phyloP scores from a whole-genome alignment of 2,888 invertebrate genomes.

The Parasteatoda lunata region DNA sequence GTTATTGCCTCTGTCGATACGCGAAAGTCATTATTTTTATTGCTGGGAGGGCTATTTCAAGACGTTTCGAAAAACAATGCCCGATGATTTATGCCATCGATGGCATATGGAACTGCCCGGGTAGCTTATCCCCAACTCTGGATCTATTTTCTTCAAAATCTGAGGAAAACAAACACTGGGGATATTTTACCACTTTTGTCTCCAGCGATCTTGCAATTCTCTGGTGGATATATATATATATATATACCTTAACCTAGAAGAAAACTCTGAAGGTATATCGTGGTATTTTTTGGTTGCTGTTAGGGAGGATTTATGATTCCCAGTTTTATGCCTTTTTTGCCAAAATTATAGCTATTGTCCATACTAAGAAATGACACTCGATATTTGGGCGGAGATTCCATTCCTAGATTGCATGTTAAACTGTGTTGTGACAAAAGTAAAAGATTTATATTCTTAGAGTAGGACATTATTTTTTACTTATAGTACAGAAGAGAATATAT shows the following conservation, averaged over 20 bases:
- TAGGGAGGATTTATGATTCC: constrained; percentile 16
- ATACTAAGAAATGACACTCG: not conserved
- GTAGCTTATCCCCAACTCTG: constrained; percentile 10
- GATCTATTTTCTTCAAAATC: not conserved
- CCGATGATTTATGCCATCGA: constrained; percentile 50
- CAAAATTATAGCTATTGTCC: constrained; percentile 12
- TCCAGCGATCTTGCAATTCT: not conserved
- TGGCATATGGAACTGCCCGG: constrained; percentile 27
- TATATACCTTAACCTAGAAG: too few species aligned
- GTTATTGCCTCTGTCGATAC: constrained; percentile 33
- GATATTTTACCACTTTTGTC: constrained; percentile 2
- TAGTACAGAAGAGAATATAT: too few species aligned
- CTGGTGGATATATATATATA: too few species aligned
- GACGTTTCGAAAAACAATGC: constrained; percentile 48
- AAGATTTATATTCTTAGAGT: too few species aligned
- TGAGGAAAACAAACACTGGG: not conserved
- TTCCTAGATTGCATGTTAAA: too few species aligned
- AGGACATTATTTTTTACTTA: too few species aligned
- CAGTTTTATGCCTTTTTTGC: constrained; percentile 4
- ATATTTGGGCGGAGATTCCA: constrained; percentile 4
- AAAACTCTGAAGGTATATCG: too few species aligned
- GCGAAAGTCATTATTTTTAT: constrained; percentile 58
- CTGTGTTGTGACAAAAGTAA: too few species aligned
- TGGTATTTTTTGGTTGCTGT: not conserved
- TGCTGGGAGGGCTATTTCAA: constrained; percentile 43